Base-by-base conservation (phyloP, 2,888 invertebrate genomes). In the Oeneis ivallda region DNA sequence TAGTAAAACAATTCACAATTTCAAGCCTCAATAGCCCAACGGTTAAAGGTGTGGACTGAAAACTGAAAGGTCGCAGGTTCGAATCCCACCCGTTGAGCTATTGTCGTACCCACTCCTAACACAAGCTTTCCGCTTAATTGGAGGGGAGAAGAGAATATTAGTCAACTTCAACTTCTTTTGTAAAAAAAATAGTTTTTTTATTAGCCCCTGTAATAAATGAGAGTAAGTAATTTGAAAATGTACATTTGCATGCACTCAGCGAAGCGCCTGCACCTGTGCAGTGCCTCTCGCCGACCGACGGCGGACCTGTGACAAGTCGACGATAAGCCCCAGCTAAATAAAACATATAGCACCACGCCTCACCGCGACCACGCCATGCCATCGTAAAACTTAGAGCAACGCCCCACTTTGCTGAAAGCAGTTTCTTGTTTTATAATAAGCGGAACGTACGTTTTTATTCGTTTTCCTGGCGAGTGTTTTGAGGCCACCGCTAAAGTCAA, bases 301-400 rank as follows among this genome's bases (percentile, higher is more conserved):
- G 62, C 57, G 17, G 11, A 50, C 64, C 26, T 50, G 66, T 59
- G 62, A 66, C 66, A 64, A 54, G 64, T 62, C 32, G 54, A 54
- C 69, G 62, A 62, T 69, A 69, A 66, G 64, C 69, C 54, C 39
- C 56, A 69, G 59, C 37, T 64, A 62, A 62, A 64, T 69, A 64
- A 69, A 69, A 69, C 62, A 66, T 66, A 62, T n/a, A n/a, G n/a
- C n/a, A n/a, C n/a, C 64, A 62, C 63, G 68, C 59, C 61, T 50
- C 43, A 49, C 56, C 61, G 43, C 47, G 41, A 58, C 34, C 66
- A 64, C 69, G 69, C 57, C 57, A 59, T 62, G 69, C 61, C 47
- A 52, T 66, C 64, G 64, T 64, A 66, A 15, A 68, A 13, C 26
- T 26, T 45, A 45, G 43, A 6, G n/a, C 43, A 15, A 15, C 15